Percentiles rank a stretch among this genome's conserved stretches.
Conservation (phyloP, 2,888 invertebrate species). For the Dasypolia templi region DNA sequence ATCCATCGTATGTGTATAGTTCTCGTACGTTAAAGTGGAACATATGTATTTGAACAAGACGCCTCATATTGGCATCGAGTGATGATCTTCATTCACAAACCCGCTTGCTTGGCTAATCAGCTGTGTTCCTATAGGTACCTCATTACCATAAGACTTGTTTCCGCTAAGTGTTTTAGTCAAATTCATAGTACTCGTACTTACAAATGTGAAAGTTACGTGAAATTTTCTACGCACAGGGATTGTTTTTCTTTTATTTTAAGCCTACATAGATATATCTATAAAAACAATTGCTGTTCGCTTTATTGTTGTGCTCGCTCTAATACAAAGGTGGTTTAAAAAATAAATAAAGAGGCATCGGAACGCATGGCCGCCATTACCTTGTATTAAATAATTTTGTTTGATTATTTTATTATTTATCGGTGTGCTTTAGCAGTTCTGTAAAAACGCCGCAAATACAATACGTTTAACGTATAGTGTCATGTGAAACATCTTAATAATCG, state of each 20-base stretch:
- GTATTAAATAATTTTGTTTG: conserved; percentile 7
- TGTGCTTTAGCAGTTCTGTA: background rate
- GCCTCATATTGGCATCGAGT: background rate
- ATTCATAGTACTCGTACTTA: too few relatives aligned
- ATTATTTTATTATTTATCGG: conserved; percentile 1
- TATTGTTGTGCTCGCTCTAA: too few relatives aligned
- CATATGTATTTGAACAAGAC: background rate
- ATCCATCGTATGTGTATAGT: background rate
- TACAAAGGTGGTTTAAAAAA: too few relatives aligned
- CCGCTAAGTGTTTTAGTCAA: background rate
- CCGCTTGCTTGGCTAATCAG: too few relatives aligned
- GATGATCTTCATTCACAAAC: too few relatives aligned
- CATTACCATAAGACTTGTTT: too few relatives aligned
- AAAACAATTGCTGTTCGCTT: too few relatives aligned
- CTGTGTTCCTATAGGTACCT: too few relatives aligned
- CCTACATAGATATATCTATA: too few relatives aligned
- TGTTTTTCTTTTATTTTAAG: background rate
- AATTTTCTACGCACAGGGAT: background rate
- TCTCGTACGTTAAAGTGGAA: background rate
- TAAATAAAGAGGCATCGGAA: too few relatives aligned
- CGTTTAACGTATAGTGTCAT: background rate
- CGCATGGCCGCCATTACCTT: too few relatives aligned
- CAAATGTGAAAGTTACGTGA: background rate
- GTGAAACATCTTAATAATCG: background rate
- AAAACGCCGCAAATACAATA: background rate